Conservation (phyloP, 23 tunicate genomes). For the Styela clava region DNA sequence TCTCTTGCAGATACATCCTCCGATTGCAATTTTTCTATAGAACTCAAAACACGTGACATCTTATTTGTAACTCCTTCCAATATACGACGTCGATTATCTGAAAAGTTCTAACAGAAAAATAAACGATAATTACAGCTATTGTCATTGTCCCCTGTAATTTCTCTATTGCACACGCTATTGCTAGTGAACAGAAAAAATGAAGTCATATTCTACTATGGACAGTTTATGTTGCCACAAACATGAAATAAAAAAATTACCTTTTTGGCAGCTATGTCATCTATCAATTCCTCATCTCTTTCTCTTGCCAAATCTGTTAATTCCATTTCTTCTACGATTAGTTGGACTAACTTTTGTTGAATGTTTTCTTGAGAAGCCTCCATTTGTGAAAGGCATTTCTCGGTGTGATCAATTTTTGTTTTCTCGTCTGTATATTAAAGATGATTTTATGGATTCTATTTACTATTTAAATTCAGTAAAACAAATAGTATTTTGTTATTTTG, state of each 20-base stretch:
- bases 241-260: too few relatives aligned
- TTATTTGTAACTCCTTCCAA: not conserved
- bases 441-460: too few relatives aligned
- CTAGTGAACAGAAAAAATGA: too few relatives aligned
- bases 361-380: not conserved
- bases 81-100: not conserved
- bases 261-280: not conserved
- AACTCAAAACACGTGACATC: not conserved
- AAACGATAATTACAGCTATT: not conserved
- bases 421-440: not conserved
- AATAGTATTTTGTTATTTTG: too few relatives aligned
- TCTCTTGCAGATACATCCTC: too few relatives aligned
- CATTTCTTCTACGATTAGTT: not conserved
- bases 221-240: too few relatives aligned
- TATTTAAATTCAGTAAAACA: too few relatives aligned
- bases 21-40: not conserved
- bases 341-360: not conserved
- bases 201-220: too few relatives aligned
- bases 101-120: not conserved
- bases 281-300: conserved; percentile 1
- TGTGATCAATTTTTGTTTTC: not conserved
- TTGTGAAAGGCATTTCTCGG: not conserved
- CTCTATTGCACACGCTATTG: too few relatives aligned
- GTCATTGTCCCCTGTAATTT: too few relatives aligned
- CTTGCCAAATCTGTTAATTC: not conserved